A percentile compares a stretch with the other conserved stretches of the same genome.
phyloP scores from a whole-genome alignment of 2,888 invertebrate species.

The Nemurella pictetii region DNA sequence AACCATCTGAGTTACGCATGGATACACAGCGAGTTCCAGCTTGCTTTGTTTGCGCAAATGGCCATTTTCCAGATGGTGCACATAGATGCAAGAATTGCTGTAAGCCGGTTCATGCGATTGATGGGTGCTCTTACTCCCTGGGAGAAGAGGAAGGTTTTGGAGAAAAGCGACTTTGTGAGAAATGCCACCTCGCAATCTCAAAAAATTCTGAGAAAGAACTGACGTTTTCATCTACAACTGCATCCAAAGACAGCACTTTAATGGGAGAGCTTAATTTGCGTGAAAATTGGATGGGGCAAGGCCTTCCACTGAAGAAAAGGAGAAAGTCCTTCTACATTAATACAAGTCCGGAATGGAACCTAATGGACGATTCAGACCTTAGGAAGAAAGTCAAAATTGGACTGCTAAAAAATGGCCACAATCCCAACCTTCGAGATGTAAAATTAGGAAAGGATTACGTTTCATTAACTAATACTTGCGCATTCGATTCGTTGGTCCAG shows the following conservation, averaged over 20 bases:
- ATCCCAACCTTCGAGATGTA: background rate
- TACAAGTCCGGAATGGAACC: background rate
- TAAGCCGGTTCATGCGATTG: background rate
- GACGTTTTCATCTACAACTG: too few species aligned
- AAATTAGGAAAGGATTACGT: background rate
- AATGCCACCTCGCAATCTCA: too few species aligned
- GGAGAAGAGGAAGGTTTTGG: background rate
- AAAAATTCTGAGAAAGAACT: too few species aligned
- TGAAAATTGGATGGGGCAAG: conserved; percentile 14
- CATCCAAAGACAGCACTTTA: background rate
- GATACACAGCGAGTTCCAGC: background rate
- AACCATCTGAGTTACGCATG: too few species aligned
- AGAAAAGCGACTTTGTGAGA: background rate
- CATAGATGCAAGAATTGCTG: background rate
- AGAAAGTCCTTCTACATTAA: background rate
- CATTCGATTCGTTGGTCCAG: background rate
- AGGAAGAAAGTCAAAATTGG: conserved; percentile 5
- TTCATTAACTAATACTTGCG: conserved; percentile 13
- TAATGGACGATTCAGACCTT: background rate
- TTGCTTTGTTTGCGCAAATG: conserved; percentile 3
- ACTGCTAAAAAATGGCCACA: background rate
- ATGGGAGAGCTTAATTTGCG: background rate
- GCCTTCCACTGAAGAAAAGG: background rate
- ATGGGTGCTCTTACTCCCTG: background rate
- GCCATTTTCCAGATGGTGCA: background rate